Conservation (phyloP, 2,888 invertebrate species). For the Lysandra coridon region DNA sequence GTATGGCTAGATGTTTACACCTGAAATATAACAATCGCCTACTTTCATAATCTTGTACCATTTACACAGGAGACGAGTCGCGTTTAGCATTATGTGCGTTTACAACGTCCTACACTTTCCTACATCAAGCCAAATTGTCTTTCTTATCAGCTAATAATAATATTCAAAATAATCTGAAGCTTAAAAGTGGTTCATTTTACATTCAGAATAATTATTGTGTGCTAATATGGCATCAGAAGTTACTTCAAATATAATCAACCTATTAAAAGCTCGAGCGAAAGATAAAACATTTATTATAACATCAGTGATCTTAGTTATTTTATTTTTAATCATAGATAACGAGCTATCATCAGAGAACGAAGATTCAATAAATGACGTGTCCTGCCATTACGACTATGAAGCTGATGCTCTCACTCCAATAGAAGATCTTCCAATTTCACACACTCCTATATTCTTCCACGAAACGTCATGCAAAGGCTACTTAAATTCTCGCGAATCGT, state of each 20-base stretch:
- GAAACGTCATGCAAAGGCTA: constrained; percentile 82
- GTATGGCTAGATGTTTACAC: too few relatives aligned
- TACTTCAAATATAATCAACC: background rate
- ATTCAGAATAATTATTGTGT: background rate
- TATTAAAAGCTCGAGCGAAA: background rate
- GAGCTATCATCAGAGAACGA: background rate
- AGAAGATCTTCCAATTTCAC: constrained; percentile 51
- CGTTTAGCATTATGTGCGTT: background rate
- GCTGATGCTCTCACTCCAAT: constrained; percentile 46
- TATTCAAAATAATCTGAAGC: background rate
- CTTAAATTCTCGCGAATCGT: constrained; percentile 81
- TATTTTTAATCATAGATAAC: background rate
- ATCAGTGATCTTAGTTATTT: background rate
- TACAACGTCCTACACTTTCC: background rate
- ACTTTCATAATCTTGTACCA: background rate
- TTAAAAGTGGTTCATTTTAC: background rate
- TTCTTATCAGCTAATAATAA: background rate
- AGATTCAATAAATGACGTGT: constrained; percentile 38
- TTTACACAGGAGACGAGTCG: background rate
- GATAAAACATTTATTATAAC: background rate
- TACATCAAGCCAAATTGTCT: background rate
- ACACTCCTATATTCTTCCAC: constrained; percentile 82
- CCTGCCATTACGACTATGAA: constrained; percentile 42
- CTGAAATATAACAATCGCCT: background rate
- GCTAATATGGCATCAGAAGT: background rate